phyloP scores from a whole-genome alignment of 2,797 vertebrate species.

The Chelmon rostratus region DNA sequence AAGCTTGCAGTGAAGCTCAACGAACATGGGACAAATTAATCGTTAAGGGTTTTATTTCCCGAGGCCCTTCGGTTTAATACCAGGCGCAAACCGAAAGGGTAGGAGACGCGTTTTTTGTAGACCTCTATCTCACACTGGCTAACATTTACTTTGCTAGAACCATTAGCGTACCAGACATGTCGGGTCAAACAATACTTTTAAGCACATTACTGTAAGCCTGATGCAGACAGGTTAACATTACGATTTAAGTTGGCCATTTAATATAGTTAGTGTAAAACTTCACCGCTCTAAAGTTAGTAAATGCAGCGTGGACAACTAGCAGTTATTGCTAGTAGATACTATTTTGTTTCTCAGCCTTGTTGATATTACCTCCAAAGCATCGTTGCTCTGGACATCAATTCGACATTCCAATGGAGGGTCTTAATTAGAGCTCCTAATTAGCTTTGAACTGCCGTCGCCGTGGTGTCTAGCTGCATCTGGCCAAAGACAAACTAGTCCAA shows the following conservation, averaged over 20 bases:
- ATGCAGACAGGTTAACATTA: neutral
- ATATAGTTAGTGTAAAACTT: neutral
- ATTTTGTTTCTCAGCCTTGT: constrained; percentile 24
- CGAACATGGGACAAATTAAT: neutral
- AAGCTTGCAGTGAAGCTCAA: constrained; percentile 1
- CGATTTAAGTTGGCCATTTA: accelerated
- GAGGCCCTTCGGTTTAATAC: neutral
- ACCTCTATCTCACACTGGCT: constrained; percentile 51
- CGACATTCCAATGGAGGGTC: constrained; percentile 13
- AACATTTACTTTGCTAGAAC: constrained; percentile 71
- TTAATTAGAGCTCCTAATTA: constrained; percentile 18
- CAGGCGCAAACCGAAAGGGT: neutral
- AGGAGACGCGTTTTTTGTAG: neutral
- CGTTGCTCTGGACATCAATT: constrained; percentile 44
- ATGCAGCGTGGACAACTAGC: neutral
- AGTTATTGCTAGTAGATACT: neutral
- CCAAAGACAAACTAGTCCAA: neutral
- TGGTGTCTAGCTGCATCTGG: neutral
- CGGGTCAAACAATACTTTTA: neutral
- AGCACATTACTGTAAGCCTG: neutral
- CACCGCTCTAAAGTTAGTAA: neutral
- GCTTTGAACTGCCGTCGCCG: neutral
- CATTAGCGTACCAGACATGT: constrained; percentile 15
- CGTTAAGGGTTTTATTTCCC: accelerated
- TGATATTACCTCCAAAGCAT: neutral